phyloP scores from a whole-genome alignment of 1,140 invertebrate genomes.

The Drosophila sp. region DNA sequence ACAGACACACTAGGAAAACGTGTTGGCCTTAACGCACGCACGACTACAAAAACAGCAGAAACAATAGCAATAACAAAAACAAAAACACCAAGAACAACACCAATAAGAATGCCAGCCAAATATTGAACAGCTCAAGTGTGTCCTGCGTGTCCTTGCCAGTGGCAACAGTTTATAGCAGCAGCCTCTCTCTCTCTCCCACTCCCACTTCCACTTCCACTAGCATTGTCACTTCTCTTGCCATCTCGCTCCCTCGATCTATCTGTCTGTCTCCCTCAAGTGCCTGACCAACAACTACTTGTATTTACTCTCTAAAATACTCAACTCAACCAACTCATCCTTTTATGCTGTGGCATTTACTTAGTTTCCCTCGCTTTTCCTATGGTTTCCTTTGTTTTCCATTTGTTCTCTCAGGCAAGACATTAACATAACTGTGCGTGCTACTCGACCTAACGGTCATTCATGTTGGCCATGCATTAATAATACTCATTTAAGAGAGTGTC shows the following conservation, averaged over 20 bases:
- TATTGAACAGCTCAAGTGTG: conserved; percentile 49
- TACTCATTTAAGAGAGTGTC: conserved; percentile 45
- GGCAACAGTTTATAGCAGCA: conserved; percentile 5
- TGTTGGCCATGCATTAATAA: conserved; percentile 37
- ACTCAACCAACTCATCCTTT: conserved; percentile 21
- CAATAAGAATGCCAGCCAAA: conserved; percentile 47
- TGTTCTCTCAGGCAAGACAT: conserved; percentile 22
- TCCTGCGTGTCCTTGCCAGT: conserved; percentile 41
- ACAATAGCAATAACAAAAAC: too few relatives aligned
- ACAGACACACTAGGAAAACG: conserved; percentile 37
- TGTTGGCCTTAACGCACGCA: conserved; percentile 64
- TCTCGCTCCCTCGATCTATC: not conserved
- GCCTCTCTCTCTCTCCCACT: not conserved
- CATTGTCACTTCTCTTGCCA: not conserved
- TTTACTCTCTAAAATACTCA: conserved; percentile 23
- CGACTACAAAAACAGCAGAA: conserved; percentile 50
- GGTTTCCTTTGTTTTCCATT: conserved; percentile 21
- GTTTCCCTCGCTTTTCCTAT: not conserved
- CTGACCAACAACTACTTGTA: conserved; percentile 15
- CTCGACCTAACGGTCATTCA: conserved; percentile 22
- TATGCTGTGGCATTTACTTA: conserved; percentile 23
- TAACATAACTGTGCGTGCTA: conserved; percentile 35
- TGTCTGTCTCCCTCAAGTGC: conserved; percentile 4
- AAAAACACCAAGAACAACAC: too few relatives aligned
- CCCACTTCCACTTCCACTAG: not conserved